Evolutionary conservation across 2,888 invertebrate species (phyloP).

Genomic region (Drosophila crucigera): DNA sequence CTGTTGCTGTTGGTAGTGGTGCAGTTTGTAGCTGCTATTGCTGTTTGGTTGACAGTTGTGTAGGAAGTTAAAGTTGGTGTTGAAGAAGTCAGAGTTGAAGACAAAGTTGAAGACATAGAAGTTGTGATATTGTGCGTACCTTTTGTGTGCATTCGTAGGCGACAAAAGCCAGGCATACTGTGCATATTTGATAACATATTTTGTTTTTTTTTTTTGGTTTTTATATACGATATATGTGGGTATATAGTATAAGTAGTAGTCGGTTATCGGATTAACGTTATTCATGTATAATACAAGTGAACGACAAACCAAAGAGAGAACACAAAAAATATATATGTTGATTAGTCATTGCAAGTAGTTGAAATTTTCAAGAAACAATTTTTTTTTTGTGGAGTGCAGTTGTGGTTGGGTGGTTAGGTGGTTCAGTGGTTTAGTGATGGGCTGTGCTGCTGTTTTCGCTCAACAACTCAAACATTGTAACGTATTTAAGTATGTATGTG

Average conservation of each 20-base stretch:
- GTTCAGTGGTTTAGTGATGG: slow-evolving; percentile 15
- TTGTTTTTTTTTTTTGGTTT: slow-evolving; percentile 15
- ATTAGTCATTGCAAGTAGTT: slow-evolving; percentile 62
- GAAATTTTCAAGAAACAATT: slow-evolving; percentile 26
- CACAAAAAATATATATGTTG: slow-evolving; percentile 60
- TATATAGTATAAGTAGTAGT: slow-evolving; percentile 51
- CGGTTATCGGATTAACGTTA: slow-evolving; percentile 63
- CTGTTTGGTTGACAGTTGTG: slow-evolving; percentile 60
- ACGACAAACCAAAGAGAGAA: slow-evolving; percentile 75
- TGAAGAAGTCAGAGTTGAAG: slow-evolving; percentile 81
- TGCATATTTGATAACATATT: slow-evolving; percentile 79
- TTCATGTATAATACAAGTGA: slow-evolving; percentile 76
- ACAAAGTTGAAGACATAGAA: slow-evolving; percentile 83
- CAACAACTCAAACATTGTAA: slow-evolving; percentile 45
- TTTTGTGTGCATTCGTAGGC: slow-evolving; percentile 97
- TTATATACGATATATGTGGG: slow-evolving; percentile 50
- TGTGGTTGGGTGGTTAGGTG: slow-evolving; percentile 24
- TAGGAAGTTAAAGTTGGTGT: slow-evolving; percentile 80
- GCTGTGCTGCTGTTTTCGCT: slow-evolving; percentile 51
- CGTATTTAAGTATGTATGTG: slow-evolving; percentile 10
- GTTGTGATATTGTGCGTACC: slow-evolving; percentile 87
- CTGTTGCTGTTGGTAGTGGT: slow-evolving; percentile 47
- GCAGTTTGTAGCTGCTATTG: slow-evolving; percentile 57
- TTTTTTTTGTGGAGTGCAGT: slow-evolving; percentile 35
- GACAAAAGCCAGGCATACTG: slow-evolving; percentile 99